These are phyloP conservation scores for Gymnarchus niloticus DNA, from an alignment of 2,113 vertebrate species.

Conservation along the genomic window DNA sequence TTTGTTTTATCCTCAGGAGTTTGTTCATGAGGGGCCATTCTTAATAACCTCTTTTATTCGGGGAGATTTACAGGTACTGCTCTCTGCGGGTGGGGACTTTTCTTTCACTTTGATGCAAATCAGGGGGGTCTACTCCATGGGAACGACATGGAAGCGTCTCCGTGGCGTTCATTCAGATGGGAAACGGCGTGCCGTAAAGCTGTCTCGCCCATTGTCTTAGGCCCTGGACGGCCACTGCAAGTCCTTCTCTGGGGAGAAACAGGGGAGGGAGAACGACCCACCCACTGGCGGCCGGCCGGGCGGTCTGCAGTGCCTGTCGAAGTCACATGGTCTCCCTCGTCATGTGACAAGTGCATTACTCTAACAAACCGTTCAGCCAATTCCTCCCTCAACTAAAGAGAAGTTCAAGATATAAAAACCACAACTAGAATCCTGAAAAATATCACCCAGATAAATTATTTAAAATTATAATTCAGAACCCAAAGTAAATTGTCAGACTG, in stretches of 20 bases:
- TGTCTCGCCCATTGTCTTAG: neutral
- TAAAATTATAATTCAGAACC: too few species aligned
- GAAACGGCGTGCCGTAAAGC: constrained; percentile 1
- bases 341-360: neutral
- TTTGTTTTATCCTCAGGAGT: constrained; percentile 18
- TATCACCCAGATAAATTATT: too few species aligned
- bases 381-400: too few species aligned
- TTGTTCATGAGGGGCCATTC: neutral
- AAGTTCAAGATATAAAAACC: too few species aligned
- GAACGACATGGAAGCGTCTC: neutral
- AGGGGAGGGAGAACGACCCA: neutral
- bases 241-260: neutral
- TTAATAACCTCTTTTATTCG: constrained; percentile 15
- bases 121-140: constrained; percentile 18
- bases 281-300: fast-evolving
- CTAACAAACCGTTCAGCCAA: too few species aligned
- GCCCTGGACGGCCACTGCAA: neutral
- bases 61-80: constrained; percentile 19
- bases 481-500: too few species aligned
- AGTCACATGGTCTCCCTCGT: neutral
- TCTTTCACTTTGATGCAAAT: constrained; percentile 21
- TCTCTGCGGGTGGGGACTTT: neutral
- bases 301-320: too few species aligned
- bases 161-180: neutral
- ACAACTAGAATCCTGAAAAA: too few species aligned